Conservation (phyloP, 2,113 vertebrate species). For the Spilogale gracilis region DNA sequence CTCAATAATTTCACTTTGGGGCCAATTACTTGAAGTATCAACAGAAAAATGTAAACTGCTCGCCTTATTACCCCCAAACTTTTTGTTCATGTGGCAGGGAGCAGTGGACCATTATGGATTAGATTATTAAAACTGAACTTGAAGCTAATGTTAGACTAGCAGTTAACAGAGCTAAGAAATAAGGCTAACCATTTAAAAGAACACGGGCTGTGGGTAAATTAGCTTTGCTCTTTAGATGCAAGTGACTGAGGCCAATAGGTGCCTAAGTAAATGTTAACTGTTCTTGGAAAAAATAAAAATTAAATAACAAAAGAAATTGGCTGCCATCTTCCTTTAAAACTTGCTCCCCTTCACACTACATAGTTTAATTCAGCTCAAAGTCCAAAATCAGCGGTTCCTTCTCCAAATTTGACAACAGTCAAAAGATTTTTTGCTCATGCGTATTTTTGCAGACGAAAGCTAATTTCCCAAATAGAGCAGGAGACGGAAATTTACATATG, state of each 20-base stretch:
- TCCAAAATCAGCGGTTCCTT: slow-evolving; percentile 6
- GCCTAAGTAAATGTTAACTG: slow-evolving; percentile 85
- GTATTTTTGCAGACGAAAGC: neutral
- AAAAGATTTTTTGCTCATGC: neutral
- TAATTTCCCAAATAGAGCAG: neutral
- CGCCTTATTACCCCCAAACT: slow-evolving; percentile 45
- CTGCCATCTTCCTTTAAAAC: slow-evolving; percentile 84
- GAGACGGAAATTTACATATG: slow-evolving; percentile 39
- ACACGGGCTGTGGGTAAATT: slow-evolving; percentile 78
- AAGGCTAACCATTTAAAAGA: slow-evolving; percentile 78
- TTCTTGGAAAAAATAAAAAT: slow-evolving; percentile 83
- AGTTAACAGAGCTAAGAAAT: slow-evolving; percentile 78
- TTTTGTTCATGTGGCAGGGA: slow-evolving; percentile 75
- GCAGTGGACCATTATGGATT: slow-evolving; percentile 74
- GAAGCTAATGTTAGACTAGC: slow-evolving; percentile 80
- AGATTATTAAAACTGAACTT: slow-evolving; percentile 72
- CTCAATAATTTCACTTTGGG: slow-evolving; percentile 74
- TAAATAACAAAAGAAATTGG: slow-evolving; percentile 80
- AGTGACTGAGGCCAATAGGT: slow-evolving; percentile 81
- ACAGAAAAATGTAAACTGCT: slow-evolving; percentile 82
- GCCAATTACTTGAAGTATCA: slow-evolving; percentile 80
- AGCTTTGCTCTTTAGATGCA: slow-evolving; percentile 84
- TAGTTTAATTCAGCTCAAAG: slow-evolving; percentile 53
- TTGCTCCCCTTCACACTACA: neutral
- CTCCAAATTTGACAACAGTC: slow-evolving; percentile 40